Evolutionary conservation across 1,140 invertebrate species (phyloP), one percentile per base, ranked within the genome.

Genomic region (Charaxes varanes): DNA sequence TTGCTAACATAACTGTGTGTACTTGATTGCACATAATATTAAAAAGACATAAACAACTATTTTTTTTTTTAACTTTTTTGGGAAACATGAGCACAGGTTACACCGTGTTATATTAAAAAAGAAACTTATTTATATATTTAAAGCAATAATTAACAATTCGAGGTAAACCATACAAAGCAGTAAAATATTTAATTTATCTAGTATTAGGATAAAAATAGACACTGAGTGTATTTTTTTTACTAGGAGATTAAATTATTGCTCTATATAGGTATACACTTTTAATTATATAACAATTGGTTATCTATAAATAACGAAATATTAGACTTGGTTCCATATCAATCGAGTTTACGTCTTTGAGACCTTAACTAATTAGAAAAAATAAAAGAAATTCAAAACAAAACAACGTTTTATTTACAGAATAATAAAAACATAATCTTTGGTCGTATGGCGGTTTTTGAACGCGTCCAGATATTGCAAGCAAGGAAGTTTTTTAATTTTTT

Each of bases 241-340:
- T 71, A 73, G 56, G 59, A 54, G 57, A 67, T 65, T 61, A 64
- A 59, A 67, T 76, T 77, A 78, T 78, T 78, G 71, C 73, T 81
- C 54, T 68, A 77, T 47, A 47, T 61, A 70, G 51, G 62, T 76
- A 77, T 77, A 78, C 63, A 73, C 45, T 47, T 51, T 54, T 70
- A 49, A 59, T 26, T 31, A 33, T n/a, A 21, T 12, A 35, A 33
- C 32, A 47, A 35, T 50, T 41, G 47, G 21, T 42, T 53, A 42
- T 34, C 43, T 38, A 47, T 18, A 43, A 24, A 23, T 44, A 28
- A 21, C 26, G 37, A 56, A 61, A 53, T 50, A 68, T 34, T 27
- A 50, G 63, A 46, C 56, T 62, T 69, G 62, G 64, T 70, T 66
- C 63, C 46, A 51, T 66, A 61, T 67, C 51, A 49, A 63, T 62